Conservation (phyloP, 2,888 invertebrate species). For the Oasisia sp. region DNA sequence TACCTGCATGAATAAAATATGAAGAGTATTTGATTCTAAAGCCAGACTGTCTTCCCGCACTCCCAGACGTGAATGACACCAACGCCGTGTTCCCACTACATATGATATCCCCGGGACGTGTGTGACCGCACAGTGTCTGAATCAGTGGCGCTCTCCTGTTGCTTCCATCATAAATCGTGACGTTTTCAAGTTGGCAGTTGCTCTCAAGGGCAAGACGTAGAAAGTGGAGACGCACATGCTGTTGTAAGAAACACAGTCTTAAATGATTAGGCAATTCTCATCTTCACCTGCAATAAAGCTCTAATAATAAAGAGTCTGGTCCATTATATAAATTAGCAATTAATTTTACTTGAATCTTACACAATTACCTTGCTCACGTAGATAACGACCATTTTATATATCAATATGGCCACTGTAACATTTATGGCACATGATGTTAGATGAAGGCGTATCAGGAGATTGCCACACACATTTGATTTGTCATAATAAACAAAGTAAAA, state of each 20-base stretch:
- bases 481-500: too few relatives aligned
- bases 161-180: conserved; percentile 14
- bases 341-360: too few relatives aligned
- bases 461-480: too few relatives aligned
- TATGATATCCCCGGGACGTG: background rate
- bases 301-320: too few relatives aligned
- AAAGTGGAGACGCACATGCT: background rate
- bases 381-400: too few relatives aligned
- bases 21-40: background rate
- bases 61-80: background rate
- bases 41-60: background rate
- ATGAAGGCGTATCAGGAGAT: too few relatives aligned
- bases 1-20: background rate
- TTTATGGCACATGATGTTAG: too few relatives aligned
- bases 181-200: background rate
- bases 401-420: too few relatives aligned
- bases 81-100: background rate
- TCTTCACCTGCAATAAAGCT: background rate
- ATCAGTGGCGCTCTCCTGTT: conserved; percentile 17
- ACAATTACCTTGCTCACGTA: too few relatives aligned
- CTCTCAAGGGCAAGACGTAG: background rate
- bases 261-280: background rate
- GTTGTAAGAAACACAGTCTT: background rate
- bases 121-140: background rate
- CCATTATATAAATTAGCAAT: too few relatives aligned